Conservation (phyloP, 2,888 invertebrate species). For the Heteromyza rotundicornis region DNA sequence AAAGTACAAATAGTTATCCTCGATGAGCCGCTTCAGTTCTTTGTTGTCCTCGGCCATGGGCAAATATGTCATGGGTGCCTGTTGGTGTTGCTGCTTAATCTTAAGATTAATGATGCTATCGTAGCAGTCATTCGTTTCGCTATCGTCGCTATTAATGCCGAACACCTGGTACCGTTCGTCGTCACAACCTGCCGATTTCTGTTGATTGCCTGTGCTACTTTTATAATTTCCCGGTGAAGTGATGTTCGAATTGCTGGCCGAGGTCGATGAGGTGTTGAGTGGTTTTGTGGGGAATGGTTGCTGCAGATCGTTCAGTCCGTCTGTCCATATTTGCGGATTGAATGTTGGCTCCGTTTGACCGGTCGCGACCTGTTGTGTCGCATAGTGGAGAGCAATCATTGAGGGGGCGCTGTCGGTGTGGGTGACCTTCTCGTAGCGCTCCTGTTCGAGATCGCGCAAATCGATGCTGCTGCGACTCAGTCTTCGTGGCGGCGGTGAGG, state of each 20-base stretch:
- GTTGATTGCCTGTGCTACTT: conserved; percentile 20
- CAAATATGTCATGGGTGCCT: conserved; percentile 43
- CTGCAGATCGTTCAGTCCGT: conserved; percentile 35
- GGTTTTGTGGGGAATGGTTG: conserved; percentile 24
- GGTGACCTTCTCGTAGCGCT: conserved; percentile 61
- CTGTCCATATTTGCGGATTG: conserved; percentile 50
- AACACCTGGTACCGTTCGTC: conserved; percentile 28
- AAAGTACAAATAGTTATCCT: conserved; percentile 61
- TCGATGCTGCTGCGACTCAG: conserved; percentile 63
- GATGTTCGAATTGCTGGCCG: conserved; percentile 20
- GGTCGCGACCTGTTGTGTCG: conserved; percentile 38
- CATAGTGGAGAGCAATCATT: conserved; percentile 60
- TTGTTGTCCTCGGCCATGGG: conserved; percentile 62
- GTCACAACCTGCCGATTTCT: conserved; percentile 16
- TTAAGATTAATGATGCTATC: conserved; percentile 41
- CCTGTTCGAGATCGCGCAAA: conserved; percentile 62
- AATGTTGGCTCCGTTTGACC: conserved; percentile 39
- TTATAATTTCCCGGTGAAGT: background rate
- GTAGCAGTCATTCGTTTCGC: conserved; percentile 53
- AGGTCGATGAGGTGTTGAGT: conserved; percentile 8
- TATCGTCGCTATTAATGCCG: conserved; percentile 51
- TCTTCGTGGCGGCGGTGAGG: conserved; percentile 62
- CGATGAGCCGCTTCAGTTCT: conserved; percentile 61
- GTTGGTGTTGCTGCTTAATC: conserved; percentile 34
- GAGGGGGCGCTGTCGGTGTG: conserved; percentile 63